phyloP scores from a whole-genome alignment of 2,797 vertebrate genomes.

The Tangara arthus region DNA sequence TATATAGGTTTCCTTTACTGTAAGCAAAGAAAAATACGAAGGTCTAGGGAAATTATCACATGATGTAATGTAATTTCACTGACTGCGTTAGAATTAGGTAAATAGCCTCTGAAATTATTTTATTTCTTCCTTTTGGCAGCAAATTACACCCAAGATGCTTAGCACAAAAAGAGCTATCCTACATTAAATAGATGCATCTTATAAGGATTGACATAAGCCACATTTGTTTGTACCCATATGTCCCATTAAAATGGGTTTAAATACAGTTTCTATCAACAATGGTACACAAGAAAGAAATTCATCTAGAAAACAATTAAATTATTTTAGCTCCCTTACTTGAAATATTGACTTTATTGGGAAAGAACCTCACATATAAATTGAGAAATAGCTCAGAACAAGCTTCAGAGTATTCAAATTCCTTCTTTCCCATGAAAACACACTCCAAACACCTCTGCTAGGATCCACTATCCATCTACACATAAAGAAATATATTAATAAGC shows the following conservation, averaged over 20 bases:
- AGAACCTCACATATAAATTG: neutral
- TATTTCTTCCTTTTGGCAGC: neutral
- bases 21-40: neutral
- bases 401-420: neutral
- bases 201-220: neutral
- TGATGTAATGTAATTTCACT: neutral
- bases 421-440: neutral
- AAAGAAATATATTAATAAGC: neutral
- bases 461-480: accelerated
- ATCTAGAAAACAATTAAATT: neutral
- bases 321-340: neutral
- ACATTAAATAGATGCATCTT: neutral
- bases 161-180: neutral
- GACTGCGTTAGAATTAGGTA: neutral
- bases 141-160: neutral
- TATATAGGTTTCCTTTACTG: neutral
- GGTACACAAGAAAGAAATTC: neutral
- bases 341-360: neutral
- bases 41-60: neutral
- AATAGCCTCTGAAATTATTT: neutral
- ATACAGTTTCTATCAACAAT: neutral
- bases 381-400: neutral
- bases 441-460: neutral
- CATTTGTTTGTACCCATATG: neutral
- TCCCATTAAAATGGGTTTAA: neutral